phyloP scores from a whole-genome alignment of 2,888 invertebrate genomes.

The Octonoba sinensis region DNA sequence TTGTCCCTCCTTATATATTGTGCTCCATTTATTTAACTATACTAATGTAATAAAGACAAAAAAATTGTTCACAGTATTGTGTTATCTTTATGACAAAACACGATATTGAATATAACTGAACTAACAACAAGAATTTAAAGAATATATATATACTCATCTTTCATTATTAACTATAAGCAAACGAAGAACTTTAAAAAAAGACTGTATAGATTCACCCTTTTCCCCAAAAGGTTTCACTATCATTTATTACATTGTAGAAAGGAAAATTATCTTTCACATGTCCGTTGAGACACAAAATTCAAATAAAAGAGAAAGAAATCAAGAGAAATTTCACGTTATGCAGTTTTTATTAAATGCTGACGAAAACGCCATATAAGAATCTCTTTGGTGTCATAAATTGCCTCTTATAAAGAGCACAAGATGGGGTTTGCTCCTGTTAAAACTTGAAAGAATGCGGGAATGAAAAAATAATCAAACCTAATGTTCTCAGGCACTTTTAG shows the following conservation, averaged over 20 bases:
- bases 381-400: conserved; percentile 21
- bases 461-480: background rate
- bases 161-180: background rate
- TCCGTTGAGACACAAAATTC: background rate
- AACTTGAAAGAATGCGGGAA: background rate
- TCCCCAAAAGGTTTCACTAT: background rate
- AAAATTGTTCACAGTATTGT: too few relatives aligned
- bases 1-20: too few relatives aligned
- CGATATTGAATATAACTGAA: too few relatives aligned
- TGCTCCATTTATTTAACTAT: too few relatives aligned
- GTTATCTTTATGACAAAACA: too few relatives aligned
- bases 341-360: background rate
- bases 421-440: background rate
- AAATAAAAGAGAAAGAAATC: background rate
- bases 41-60: too few relatives aligned
- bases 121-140: too few relatives aligned
- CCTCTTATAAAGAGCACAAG: background rate
- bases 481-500: background rate
- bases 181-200: background rate
- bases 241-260: background rate
- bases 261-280: conserved; percentile 3
- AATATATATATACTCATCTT: too few relatives aligned
- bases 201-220: background rate
- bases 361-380: background rate
- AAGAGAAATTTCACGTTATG: background rate